A percentile compares a stretch with the other conserved stretches of the same genome.
Evolutionary conservation across 2,888 invertebrate genomes (phyloP).

Genomic region (Dione juno): DNA sequence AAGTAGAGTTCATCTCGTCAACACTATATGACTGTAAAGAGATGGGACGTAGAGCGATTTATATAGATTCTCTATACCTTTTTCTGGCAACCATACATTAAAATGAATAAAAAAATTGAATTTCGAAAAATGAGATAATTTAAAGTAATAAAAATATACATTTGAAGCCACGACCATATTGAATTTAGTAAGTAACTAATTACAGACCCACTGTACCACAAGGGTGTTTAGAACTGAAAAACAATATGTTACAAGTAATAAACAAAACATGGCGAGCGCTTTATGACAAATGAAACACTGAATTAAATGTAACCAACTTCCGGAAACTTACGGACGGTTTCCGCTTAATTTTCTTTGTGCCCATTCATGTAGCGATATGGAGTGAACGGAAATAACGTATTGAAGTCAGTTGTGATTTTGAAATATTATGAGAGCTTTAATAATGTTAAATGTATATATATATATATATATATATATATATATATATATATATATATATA

Average conservation of each 20-base stretch:
- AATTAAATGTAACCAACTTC: slow-evolving; percentile 20
- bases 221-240: background rate
- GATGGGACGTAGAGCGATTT: too few relatives aligned
- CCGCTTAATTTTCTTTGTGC: slow-evolving; percentile 21
- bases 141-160: too few relatives aligned
- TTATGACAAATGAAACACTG: slow-evolving; percentile 24
- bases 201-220: background rate
- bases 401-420: background rate
- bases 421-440: background rate
- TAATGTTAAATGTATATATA: too few relatives aligned
- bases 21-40: too few relatives aligned
- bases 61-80: too few relatives aligned
- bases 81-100: too few relatives aligned
- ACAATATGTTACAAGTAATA: slow-evolving; percentile 5
- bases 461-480: too few relatives aligned
- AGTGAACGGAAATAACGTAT: slow-evolving; percentile 1
- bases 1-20: too few relatives aligned
- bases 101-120: too few relatives aligned
- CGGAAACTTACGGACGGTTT: slow-evolving; percentile 16
- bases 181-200: background rate
- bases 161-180: background rate
- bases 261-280: slow-evolving; percentile 14
- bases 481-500: too few relatives aligned
- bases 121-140: too few relatives aligned
- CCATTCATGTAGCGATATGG: background rate